Evolutionary conservation across 2,888 invertebrate species (phyloP), one percentile per base, ranked within the genome.

Genomic region (Oscheius sp.): DNA sequence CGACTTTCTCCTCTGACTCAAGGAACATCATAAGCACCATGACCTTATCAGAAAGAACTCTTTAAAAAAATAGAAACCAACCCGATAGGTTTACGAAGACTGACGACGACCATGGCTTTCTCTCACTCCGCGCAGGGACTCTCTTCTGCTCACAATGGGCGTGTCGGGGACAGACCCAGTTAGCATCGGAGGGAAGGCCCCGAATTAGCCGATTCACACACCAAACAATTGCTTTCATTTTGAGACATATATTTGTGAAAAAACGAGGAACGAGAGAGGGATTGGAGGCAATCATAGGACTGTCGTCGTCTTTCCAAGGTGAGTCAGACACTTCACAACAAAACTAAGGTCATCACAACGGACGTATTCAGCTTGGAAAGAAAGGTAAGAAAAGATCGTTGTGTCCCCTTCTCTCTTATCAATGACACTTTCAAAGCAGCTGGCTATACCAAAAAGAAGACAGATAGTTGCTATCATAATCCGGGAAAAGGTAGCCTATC

Each of bases 171-270:
- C 8, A 32, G 59, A 59, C 59, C 59, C 41, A 22, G 59, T 59
- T 59, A 59, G 59, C 59, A 59, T 59, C 26, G 59, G 59, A 33
- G 47, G 14, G 36, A 36, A 14, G 14, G 20, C 24, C 54, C 33
- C 54, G 54, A 54, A 54, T 54, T 54, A 54, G 54, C 54, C 12
- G 44, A 59, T 59, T 59, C 44, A 41, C 44, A 41, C 36, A 2
- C 20, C 17, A 36, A 24, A 44, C 44, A 59, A 59, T 59, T 59
- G 44, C 24, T 44, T 57, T 33, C 57, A 57, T 38, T 36, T 24
- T n/a, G n/a, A n/a, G n/a, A n/a, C n/a, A n/a, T n/a, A n/a, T n/a
- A n/a, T n/a, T n/a, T n/a, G 41, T 8, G 17, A 59, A 56, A 56
- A 33, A 33, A 32, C 2, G 38, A 20, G 17, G 24, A 22, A 54